Conservation (phyloP, 2,888 invertebrate species). For the Tinea trinotella region DNA sequence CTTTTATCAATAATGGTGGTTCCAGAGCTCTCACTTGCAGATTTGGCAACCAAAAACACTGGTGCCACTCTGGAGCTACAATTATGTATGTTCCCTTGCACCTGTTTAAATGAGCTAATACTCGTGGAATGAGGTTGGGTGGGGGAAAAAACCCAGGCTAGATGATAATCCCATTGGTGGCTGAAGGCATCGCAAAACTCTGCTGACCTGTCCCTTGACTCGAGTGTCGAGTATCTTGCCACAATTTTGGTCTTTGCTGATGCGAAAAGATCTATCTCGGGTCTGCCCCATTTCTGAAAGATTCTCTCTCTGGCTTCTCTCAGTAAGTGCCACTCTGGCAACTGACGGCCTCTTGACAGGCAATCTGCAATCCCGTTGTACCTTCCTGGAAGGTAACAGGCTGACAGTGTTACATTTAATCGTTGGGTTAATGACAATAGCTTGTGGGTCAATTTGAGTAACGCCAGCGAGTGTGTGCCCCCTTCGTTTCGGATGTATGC, state of each 20-base stretch:
- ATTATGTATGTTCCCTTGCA: slow-evolving; percentile 24
- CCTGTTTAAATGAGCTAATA: slow-evolving; percentile 24
- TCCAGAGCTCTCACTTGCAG: slow-evolving; percentile 27
- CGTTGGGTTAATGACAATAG: slow-evolving; percentile 3
- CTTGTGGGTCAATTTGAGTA: slow-evolving; percentile 21
- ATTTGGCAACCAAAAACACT: slow-evolving; percentile 32
- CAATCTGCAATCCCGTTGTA: slow-evolving; percentile 31
- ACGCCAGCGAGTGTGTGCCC: slow-evolving; percentile 23
- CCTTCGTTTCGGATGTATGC: slow-evolving; percentile 27
- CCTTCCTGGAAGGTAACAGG: slow-evolving; percentile 27
- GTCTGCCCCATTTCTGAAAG: slow-evolving; percentile 23
- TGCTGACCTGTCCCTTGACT: slow-evolving; percentile 19
- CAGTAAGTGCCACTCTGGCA: slow-evolving; percentile 25
- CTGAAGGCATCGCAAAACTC: slow-evolving; percentile 22
- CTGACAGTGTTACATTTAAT: background rate
- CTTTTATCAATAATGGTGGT: slow-evolving; percentile 23
- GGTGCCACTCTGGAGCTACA: slow-evolving; percentile 26
- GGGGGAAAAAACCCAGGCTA: slow-evolving; percentile 26
- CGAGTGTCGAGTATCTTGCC: slow-evolving; percentile 19
- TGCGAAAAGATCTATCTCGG: slow-evolving; percentile 24
- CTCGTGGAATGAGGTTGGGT: slow-evolving; percentile 22
- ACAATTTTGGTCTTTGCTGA: slow-evolving; percentile 19
- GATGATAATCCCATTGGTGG: slow-evolving; percentile 20
- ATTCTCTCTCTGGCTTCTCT: slow-evolving; percentile 20
- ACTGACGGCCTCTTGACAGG: slow-evolving; percentile 23